These are phyloP conservation scores for Nomia melanderi DNA, from an alignment of 1,140 invertebrate genomes.

Conservation along the genomic window DNA sequence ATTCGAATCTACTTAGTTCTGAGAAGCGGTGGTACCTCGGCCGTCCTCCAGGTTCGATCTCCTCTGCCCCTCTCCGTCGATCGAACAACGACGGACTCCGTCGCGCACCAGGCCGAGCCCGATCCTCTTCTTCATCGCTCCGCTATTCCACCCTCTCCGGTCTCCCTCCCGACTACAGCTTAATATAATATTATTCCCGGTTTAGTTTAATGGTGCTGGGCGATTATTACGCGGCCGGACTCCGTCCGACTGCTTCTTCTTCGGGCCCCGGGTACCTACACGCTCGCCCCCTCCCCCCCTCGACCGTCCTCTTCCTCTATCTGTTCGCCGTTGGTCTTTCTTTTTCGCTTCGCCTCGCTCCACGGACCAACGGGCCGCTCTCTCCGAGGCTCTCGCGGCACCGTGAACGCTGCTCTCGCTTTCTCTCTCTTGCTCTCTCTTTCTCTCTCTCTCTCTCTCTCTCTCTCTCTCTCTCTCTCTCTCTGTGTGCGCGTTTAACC, in stretches of 20 bases:
- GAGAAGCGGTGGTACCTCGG: slow-evolving; percentile 72
- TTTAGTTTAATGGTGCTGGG: slow-evolving; percentile 81
- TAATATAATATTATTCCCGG: slow-evolving; percentile 82
- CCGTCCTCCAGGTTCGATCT: slow-evolving; percentile 60
- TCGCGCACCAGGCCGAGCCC: slow-evolving; percentile 38
- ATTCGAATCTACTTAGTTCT: slow-evolving; percentile 83
- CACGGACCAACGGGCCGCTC: too few relatives aligned
- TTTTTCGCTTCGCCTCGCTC: slow-evolving; percentile 9
- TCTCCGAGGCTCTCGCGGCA: slow-evolving; percentile 20
- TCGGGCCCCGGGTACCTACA: slow-evolving; percentile 58
- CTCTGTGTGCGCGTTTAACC: too few relatives aligned
- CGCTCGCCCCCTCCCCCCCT: slow-evolving; percentile 35
- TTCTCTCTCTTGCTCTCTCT: neutral
- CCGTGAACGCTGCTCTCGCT: neutral
- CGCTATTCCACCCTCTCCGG: slow-evolving; percentile 63
- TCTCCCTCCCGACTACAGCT: slow-evolving; percentile 71
- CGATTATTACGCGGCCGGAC: slow-evolving; percentile 79
- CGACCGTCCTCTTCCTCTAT: slow-evolving; percentile 46
- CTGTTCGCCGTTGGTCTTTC: neutral
- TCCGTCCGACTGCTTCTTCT: slow-evolving; percentile 68
- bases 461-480: too few relatives aligned
- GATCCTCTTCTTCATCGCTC: slow-evolving; percentile 51
- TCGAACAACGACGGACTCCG: slow-evolving; percentile 28
- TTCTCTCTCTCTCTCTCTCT: too few relatives aligned
- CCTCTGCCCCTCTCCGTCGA: slow-evolving; percentile 43